These are phyloP conservation scores for Spodoptera litura DNA, from an alignment of 1,140 invertebrate species.

Conservation along the genomic window DNA sequence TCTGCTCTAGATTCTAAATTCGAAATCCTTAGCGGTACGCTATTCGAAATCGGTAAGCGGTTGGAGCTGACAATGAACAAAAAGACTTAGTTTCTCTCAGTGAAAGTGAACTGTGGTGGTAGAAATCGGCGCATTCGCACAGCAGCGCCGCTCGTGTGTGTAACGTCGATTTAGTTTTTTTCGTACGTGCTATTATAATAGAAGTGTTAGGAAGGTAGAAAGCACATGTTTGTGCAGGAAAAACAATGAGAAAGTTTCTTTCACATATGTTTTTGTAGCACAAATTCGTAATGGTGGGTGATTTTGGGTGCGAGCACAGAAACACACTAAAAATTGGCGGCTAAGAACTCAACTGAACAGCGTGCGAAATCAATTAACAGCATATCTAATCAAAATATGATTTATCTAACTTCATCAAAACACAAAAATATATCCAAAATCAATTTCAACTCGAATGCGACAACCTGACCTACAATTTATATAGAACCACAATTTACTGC, in stretches of 20 bases:
- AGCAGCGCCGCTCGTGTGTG: conserved; percentile 38
- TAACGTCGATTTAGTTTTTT: conserved; percentile 45
- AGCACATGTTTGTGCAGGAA: conserved; percentile 24
- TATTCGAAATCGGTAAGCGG: conserved; percentile 66
- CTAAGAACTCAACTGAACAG: too few species aligned
- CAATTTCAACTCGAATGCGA: not conserved
- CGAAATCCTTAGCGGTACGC: conserved; percentile 51
- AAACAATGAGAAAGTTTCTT: conserved; percentile 37
- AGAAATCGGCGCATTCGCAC: conserved; percentile 74
- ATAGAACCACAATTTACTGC: conserved; percentile 8
- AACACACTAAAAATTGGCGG: not conserved
- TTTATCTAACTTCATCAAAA: not conserved
- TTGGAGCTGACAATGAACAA: conserved; percentile 72
- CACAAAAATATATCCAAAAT: not conserved
- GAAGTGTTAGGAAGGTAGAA: conserved; percentile 34
- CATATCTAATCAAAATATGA: too few species aligned
- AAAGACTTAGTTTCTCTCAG: conserved; percentile 80
- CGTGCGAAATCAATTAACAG: too few species aligned
- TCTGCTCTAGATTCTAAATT: conserved; percentile 39
- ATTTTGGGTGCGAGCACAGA: not conserved
- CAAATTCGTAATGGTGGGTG: not conserved
- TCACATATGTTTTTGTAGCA: not conserved
- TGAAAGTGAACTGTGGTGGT: conserved; percentile 76
- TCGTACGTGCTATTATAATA: conserved; percentile 30
- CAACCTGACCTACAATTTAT: conserved; percentile 6